Conservation (phyloP, 2,888 invertebrate species). For the Coelogynopora nodosa region DNA sequence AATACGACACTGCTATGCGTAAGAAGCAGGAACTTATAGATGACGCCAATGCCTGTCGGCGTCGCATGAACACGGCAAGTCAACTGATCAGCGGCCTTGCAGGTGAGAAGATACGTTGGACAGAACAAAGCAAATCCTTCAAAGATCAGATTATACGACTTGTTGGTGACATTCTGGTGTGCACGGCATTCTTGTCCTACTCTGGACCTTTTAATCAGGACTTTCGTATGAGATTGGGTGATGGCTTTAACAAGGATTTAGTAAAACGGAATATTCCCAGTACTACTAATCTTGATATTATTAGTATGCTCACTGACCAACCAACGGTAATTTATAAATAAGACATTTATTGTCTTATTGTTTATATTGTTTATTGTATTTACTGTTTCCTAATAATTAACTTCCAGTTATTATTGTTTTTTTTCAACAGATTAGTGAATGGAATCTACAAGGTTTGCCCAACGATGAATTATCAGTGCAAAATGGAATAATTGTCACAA, state of each 20-base stretch:
- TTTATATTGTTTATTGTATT: no score
- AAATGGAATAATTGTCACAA: conserved; percentile 90
- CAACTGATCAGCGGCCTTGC: conserved; percentile 60
- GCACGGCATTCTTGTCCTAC: conserved; percentile 61
- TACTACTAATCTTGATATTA: conserved; percentile 36
- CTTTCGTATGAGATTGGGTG: conserved; percentile 51
- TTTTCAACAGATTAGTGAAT: conserved; percentile 65
- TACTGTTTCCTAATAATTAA: no score
- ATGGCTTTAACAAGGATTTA: conserved; percentile 32
- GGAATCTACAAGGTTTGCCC: conserved; percentile 90
- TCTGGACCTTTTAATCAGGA: conserved; percentile 62
- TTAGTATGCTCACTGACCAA: conserved; percentile 41
- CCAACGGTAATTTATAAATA: neutral
- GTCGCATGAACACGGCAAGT: conserved; percentile 60
- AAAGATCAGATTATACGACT: conserved; percentile 64
- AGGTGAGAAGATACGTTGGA: conserved; percentile 60
- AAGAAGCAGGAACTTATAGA: conserved; percentile 39
- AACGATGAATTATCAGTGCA: conserved; percentile 93
- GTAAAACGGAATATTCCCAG: conserved; percentile 38
- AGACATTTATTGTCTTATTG: no score
- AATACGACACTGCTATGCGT: conserved; percentile 55
- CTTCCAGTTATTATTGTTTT: no score
- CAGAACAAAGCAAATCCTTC: conserved; percentile 59
- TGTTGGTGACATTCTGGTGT: conserved; percentile 59
- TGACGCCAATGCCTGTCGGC: conserved; percentile 60